Conservation (phyloP, 2,797 vertebrate genomes). For the Hydrolagus colliei region DNA sequence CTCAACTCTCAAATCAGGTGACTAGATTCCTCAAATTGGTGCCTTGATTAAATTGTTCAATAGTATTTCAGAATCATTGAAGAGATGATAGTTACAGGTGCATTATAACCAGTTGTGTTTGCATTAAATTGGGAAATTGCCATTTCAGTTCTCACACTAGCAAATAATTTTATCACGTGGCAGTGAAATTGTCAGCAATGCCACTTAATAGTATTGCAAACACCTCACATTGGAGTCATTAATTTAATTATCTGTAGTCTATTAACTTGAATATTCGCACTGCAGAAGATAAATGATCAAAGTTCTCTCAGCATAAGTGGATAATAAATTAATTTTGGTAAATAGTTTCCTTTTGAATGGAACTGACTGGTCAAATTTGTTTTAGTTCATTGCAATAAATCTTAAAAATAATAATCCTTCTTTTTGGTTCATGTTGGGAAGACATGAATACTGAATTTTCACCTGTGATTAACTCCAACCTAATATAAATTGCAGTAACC, state of each 20-base stretch:
- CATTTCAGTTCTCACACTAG: background rate
- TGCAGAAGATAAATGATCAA: background rate
- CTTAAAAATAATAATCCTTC: too few species aligned
- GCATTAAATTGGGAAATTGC: conserved; percentile 1
- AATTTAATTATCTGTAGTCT: background rate
- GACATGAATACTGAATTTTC: too few species aligned
- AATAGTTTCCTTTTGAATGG: background rate
- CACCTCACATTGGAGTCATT: too few species aligned
- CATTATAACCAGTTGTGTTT: background rate
- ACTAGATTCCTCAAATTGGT: background rate
- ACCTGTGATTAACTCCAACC: too few species aligned
- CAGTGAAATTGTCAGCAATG: background rate
- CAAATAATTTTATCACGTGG: background rate
- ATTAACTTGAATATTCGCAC: background rate
- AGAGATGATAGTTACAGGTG: background rate
- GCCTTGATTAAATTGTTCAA: background rate
- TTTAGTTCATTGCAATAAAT: background rate
- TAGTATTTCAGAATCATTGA: background rate
- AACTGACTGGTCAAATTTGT: conserved; percentile 5
- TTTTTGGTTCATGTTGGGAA: too few species aligned
- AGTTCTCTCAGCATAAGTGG: background rate
- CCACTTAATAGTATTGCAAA: background rate
- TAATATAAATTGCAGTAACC: too few species aligned
- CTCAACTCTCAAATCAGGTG: background rate
- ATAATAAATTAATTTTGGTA: conserved; percentile 5